phyloP scores from a whole-genome alignment of 2,113 vertebrate genomes.

The Gila orcuttii region DNA sequence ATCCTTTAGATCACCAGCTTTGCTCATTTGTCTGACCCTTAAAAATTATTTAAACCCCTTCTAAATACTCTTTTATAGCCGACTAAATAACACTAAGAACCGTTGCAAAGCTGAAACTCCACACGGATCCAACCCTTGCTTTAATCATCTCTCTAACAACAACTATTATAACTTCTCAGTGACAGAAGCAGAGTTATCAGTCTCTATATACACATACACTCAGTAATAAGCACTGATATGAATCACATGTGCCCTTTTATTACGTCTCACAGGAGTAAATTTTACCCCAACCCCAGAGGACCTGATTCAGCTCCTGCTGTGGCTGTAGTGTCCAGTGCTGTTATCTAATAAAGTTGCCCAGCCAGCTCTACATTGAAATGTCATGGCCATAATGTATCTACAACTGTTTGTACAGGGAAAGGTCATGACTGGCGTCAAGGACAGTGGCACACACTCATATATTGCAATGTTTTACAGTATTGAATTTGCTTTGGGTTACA shows the following conservation, averaged over 20 bases:
- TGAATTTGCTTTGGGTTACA: constrained; percentile 1
- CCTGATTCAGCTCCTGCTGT: constrained; percentile 44
- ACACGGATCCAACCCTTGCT: background rate
- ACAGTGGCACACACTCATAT: constrained; percentile 10
- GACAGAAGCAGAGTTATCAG: background rate
- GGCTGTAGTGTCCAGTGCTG: constrained; percentile 10
- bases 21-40: background rate
- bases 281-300: constrained; percentile 39
- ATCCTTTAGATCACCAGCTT: background rate
- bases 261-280: constrained; percentile 29
- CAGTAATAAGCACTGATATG: constrained; percentile 34
- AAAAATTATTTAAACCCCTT: background rate
- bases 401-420: constrained; percentile 24
- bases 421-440: constrained; percentile 26
- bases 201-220: background rate
- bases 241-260: constrained; percentile 48
- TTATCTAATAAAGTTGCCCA: constrained; percentile 48
- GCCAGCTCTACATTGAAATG: constrained; percentile 39
- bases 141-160: background rate
- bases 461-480: constrained; percentile 23
- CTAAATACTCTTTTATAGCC: background rate
- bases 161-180: constrained; percentile 1
- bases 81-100: background rate
- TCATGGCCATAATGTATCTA: constrained; percentile 47
- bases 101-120: background rate